Conservation (phyloP, 1,140 invertebrate species). For the Megalonaias nervosa region DNA sequence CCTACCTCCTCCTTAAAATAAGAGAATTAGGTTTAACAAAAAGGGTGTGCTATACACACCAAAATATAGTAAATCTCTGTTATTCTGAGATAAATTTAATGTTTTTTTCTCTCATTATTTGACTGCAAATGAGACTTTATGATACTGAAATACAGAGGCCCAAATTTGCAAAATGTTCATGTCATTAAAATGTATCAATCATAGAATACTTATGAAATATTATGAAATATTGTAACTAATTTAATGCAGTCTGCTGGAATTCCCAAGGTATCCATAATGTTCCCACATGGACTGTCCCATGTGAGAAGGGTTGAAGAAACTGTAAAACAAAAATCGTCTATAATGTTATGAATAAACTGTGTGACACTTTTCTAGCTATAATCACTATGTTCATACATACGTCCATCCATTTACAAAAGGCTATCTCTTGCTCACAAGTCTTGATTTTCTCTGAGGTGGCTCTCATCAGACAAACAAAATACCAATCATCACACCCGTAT, state of each 20-base stretch:
- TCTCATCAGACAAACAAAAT: conserved; percentile 82
- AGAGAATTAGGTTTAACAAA: too few relatives aligned
- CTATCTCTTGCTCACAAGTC: conserved; percentile 83
- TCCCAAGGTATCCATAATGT: background rate
- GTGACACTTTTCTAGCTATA: background rate
- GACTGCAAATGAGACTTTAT: too few relatives aligned
- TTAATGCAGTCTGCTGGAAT: background rate
- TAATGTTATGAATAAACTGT: background rate
- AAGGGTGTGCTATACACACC: too few relatives aligned
- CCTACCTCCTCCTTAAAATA: too few relatives aligned
- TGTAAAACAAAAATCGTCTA: background rate
- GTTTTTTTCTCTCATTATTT: too few relatives aligned
- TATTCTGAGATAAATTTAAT: too few relatives aligned
- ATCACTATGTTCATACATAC: conserved; percentile 45
- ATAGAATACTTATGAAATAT: background rate
- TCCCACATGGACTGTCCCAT: background rate
- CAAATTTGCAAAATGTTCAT: too few relatives aligned
- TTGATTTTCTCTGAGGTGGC: conserved; percentile 77
- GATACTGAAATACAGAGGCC: too few relatives aligned
- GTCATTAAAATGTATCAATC: too few relatives aligned
- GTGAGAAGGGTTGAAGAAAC: background rate
- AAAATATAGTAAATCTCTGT: too few relatives aligned
- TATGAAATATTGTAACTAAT: background rate
- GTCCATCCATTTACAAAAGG: conserved; percentile 84
- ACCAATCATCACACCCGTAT: conserved; percentile 89